Evolutionary conservation across 2,888 invertebrate species (phyloP).

Genomic region (Amphipyra tragopoginis): DNA sequence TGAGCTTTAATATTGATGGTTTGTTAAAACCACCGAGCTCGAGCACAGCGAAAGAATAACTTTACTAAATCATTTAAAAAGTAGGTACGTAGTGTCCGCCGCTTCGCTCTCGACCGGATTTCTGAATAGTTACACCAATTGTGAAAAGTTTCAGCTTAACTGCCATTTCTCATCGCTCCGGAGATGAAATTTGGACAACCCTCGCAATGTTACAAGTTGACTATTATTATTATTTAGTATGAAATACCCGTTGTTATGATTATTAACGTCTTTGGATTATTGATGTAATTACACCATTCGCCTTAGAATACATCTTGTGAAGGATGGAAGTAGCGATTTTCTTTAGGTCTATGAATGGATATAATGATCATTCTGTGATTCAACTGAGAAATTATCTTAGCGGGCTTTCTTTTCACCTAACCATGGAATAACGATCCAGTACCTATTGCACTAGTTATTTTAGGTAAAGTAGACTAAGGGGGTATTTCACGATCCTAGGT

Average conservation of each 20-base stretch:
- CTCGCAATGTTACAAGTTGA: constrained; percentile 56
- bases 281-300: constrained; percentile 41
- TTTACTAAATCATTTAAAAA: constrained; percentile 62
- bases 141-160: constrained; percentile 64
- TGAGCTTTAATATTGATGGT: constrained; percentile 43
- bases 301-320: constrained; percentile 10
- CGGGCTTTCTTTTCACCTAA: no score
- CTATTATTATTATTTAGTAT: constrained; percentile 62
- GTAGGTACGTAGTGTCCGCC: constrained; percentile 42
- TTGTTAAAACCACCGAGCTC: constrained; percentile 33
- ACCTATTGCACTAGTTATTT: no score
- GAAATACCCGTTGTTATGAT: constrained; percentile 42
- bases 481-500: no score
- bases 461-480: no score
- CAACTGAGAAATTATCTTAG: not conserved
- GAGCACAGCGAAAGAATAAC: constrained; percentile 44
- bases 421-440: no score
- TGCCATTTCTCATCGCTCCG: constrained; percentile 64
- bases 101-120: constrained; percentile 46
- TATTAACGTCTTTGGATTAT: constrained; percentile 49
- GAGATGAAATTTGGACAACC: constrained; percentile 66
- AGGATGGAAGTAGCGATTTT: constrained; percentile 16
- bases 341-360: constrained; percentile 1
- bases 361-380: not conserved
- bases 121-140: constrained; percentile 63